These are phyloP conservation scores for Microctonus hyperodae DNA, from an alignment of 2,888 invertebrate species.

Conservation along the genomic window DNA sequence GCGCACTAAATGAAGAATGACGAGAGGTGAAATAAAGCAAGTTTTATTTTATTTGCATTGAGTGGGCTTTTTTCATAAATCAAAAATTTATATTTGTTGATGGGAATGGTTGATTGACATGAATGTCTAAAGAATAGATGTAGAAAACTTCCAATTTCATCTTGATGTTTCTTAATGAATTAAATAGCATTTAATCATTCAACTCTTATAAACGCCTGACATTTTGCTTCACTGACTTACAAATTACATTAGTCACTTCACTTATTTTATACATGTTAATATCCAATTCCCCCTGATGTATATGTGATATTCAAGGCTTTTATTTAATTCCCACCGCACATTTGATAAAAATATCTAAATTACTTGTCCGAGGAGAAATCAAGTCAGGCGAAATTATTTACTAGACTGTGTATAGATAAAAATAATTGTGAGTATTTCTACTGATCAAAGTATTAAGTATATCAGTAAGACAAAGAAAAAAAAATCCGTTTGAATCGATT, in stretches of 20 bases:
- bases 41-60: background rate
- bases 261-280: background rate
- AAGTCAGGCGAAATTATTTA: background rate
- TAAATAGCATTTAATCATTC: constrained; percentile 14
- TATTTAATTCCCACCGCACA: constrained; percentile 5
- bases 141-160: no score
- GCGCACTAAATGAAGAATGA: background rate
- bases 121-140: no score
- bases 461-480: background rate
- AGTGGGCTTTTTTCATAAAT: no score
- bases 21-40: background rate
- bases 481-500: background rate
- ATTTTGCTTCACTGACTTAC: background rate
- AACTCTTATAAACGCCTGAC: background rate
- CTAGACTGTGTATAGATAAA: background rate
- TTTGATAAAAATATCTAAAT: constrained; percentile 4
- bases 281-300: background rate
- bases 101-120: no score
- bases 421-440: background rate
- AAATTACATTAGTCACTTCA: background rate
- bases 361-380: background rate
- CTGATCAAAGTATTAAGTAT: background rate
- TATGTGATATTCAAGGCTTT: background rate
- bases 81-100: no score
- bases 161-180: background rate